A percentile compares a stretch with the other conserved stretches of the same genome.
Conservation (phyloP, 2,113 vertebrate species). For the Silurus asotus region DNA sequence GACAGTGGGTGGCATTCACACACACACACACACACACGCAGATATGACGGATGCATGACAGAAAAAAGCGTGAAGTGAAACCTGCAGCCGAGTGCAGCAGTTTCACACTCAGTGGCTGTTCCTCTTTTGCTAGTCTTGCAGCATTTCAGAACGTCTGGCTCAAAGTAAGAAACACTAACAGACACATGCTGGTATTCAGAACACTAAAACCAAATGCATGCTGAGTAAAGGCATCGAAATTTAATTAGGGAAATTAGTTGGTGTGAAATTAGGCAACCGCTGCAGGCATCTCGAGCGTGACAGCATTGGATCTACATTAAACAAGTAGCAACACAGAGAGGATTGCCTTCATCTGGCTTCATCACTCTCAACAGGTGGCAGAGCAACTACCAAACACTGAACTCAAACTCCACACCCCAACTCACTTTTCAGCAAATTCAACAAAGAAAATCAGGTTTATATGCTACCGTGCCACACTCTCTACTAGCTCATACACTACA, state of each 20-base stretch:
- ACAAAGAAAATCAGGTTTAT: not conserved
- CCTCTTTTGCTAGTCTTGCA: slow-evolving; percentile 3
- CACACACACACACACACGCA: not conserved
- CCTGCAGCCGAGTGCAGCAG: not conserved
- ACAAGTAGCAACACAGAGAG: not conserved
- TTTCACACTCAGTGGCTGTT: slow-evolving; percentile 7
- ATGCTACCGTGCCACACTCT: not conserved
- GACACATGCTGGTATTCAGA: not conserved
- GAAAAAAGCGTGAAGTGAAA: slow-evolving; percentile 35
- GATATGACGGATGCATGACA: not conserved
- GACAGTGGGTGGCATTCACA: not conserved
- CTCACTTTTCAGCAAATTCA: not conserved
- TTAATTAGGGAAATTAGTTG: not conserved
- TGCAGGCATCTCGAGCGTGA: not conserved
- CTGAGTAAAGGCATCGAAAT: not conserved
- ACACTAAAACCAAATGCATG: not conserved
- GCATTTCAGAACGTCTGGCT: not conserved
- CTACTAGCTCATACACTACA: not conserved
- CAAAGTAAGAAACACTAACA: not conserved
- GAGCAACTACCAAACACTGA: not conserved
- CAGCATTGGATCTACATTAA: not conserved
- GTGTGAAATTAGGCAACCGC: not conserved
- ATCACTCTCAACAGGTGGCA: not conserved
- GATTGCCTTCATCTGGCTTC: not conserved
- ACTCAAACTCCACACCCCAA: not conserved